phyloP scores from a whole-genome alignment of 2,113 vertebrate species.

The Eidolon helvum region DNA sequence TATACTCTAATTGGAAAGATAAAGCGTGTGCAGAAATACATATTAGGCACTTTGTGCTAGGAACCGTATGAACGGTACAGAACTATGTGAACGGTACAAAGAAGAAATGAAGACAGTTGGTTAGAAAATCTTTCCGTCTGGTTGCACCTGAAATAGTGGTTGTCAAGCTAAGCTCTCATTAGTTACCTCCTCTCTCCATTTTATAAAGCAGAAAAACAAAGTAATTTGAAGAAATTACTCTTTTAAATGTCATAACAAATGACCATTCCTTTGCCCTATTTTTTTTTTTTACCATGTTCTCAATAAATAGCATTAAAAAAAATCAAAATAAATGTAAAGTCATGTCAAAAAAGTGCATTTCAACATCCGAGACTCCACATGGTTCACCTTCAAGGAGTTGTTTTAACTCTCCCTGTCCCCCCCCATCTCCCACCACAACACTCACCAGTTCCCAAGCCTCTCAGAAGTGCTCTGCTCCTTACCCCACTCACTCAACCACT shows the following conservation, averaged over 20 bases:
- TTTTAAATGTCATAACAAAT: not conserved
- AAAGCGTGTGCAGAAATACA: not conserved
- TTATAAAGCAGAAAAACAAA: not conserved
- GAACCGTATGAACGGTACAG: not conserved
- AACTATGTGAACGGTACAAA: not conserved
- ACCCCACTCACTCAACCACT: not conserved
- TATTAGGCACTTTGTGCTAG: no score
- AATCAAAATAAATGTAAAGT: not conserved
- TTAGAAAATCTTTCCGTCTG: not conserved
- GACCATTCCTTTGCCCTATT: not conserved
- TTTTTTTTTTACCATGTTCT: not conserved
- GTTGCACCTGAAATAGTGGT: not conserved
- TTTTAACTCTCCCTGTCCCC: not conserved
- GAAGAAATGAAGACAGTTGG: not conserved
- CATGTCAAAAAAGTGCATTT: not conserved
- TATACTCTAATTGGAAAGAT: not conserved
- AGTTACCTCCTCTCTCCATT: not conserved
- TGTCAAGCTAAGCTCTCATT: not conserved
- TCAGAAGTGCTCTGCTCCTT: not conserved
- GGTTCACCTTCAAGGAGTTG: not conserved
- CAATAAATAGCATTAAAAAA: not conserved
- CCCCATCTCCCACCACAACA: not conserved
- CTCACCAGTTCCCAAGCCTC: not conserved
- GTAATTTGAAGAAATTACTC: not conserved
- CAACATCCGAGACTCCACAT: fast-evolving